These are phyloP conservation scores for Patiria miniata DNA, from an alignment of 35 echinoderm and acorn worm species.

Conservation along the genomic window DNA sequence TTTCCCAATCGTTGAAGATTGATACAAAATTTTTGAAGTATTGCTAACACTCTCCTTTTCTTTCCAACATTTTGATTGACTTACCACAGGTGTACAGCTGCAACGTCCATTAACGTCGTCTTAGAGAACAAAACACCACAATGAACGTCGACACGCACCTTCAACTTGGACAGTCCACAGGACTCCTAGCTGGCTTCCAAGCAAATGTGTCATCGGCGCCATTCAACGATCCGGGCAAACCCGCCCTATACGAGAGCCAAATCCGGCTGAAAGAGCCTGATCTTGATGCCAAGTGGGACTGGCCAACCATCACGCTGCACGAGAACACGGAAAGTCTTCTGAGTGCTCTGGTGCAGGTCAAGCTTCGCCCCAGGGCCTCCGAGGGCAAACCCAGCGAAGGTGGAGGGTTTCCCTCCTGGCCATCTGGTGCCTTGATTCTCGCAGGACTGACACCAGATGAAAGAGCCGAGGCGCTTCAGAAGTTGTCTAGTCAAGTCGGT, in stretches of 20 bases:
- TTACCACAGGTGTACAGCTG: no score
- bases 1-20: no score
- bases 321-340: neutral
- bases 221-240: neutral
- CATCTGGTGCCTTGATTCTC: neutral
- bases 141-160: neutral
- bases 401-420: neutral
- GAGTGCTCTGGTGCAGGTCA: neutral
- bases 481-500: neutral
- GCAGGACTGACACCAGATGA: neutral
- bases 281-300: constrained; percentile 12
- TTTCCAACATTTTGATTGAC: no score
- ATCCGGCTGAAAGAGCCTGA: neutral
- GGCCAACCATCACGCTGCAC: constrained; percentile 12
- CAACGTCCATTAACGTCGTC: no score
- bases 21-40: no score
- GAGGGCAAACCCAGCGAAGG: neutral
- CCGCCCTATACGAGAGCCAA: constrained; percentile 17
- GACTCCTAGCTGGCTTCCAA: neutral
- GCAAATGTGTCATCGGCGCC: neutral
- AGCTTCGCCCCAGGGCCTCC: neutral
- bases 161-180: constrained; percentile 18
- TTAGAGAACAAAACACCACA: neutral
- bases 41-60: no score
- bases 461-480: neutral